Percentiles rank a stretch among this genome's conserved stretches.
Conservation (phyloP, 2,797 vertebrate species). For the Momotus momota region DNA sequence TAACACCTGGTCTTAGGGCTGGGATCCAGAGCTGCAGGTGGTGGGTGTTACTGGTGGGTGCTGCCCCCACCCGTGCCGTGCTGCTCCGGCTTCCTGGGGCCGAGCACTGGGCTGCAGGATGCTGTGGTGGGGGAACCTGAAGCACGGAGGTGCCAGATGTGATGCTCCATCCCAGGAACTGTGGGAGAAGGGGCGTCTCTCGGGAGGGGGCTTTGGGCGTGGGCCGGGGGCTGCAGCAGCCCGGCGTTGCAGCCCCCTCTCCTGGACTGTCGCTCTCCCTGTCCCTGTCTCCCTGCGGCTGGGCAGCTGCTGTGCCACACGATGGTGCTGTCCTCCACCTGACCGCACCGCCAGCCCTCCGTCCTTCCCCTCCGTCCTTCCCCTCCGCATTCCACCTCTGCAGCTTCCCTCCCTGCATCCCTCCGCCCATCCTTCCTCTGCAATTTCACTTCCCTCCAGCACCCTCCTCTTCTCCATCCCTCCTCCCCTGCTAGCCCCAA, state of each 20-base stretch:
- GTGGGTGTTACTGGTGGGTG: neutral
- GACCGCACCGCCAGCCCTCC: neutral
- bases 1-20: neutral
- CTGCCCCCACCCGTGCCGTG: accelerated
- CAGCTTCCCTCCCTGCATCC: neutral
- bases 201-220: neutral
- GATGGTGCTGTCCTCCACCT: conserved; percentile 64
- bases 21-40: neutral
- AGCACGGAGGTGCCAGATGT: neutral
- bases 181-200: neutral
- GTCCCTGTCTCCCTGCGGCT: neutral
- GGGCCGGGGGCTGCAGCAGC: neutral
- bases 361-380: neutral
- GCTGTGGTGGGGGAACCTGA: neutral
- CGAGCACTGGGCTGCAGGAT: neutral
- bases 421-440: neutral
- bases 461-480: neutral
- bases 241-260: neutral
- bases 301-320: neutral
- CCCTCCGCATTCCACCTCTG: neutral
- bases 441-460: neutral
- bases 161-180: neutral
- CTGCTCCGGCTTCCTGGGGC: neutral
- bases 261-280: neutral
- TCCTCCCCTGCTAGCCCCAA: neutral